Evolutionary conservation across 2,888 invertebrate species (phyloP), one percentile per base, ranked within the genome.

Genomic region (Agapostemon virescens): DNA sequence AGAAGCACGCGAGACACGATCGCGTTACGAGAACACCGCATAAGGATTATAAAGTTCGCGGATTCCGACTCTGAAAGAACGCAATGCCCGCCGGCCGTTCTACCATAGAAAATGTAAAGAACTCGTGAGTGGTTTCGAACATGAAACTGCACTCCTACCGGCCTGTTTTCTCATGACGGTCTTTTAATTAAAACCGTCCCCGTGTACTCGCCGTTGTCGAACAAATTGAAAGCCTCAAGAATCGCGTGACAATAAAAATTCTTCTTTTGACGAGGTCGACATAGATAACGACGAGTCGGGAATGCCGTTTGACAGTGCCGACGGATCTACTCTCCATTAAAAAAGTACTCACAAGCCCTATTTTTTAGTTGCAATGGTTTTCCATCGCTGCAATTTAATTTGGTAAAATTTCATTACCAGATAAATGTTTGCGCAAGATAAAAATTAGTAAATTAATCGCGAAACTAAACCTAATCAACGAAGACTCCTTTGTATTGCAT

Each of bases 1-100:
- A 36, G 74, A 77, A 79, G 86, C 80, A 84, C 72, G 72, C 69
- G 45, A 85, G 84, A 86, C 77, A 81, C 80, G 86, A 84, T 83
- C 77, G 63, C 73, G 71, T 77, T 75, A 75, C 79, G 74, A 77
- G 73, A 78, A 36, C 82, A 79, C 85, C 84, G 83, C 85, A 75
- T 81, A 79, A 83, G 87, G 87, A 90, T 89, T 88, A 88, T 89
- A 85, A 87, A 86, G 83, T 86, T 87, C 74, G 58, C 77, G 75
- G n/a, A 77, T 61, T 36, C 61, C 69, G 75, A 74, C 38, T 77
- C 72, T 33, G 52, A 52, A 58, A 45, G 76, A 67, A 55, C 63
- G 71, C 55, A 64, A 36, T 20, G 66, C 42, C 45, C 70, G 52
- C 33, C 40, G 61, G 26, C 42, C 33, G 55, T 75, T 68, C n/a